Evolutionary conservation across 2,888 invertebrate species (phyloP), one percentile per base, ranked within the genome.

Genomic region (Oscheius sp.): DNA sequence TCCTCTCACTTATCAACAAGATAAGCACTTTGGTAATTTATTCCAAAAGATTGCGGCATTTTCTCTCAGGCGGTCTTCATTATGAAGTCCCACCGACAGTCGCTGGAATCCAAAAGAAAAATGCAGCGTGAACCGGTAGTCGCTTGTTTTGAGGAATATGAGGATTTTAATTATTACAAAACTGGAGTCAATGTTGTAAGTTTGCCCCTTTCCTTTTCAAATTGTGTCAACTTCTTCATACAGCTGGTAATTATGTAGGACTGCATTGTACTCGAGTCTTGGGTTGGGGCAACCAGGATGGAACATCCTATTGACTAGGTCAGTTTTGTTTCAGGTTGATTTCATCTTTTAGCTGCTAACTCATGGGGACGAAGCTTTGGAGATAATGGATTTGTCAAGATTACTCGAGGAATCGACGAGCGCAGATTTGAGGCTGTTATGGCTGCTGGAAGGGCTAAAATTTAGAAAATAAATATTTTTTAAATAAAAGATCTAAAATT

Each of bases 281-380:
- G 53, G 94, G 95, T 20, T 95, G 93, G 93, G 94, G 94, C 48
- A 65, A 65, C 12, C 79, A 81, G 42, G 90, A 91, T 57, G 50
- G 50, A 52, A 52, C 50, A 29, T 31, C 50, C 50, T 52, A 52
- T 10, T 52, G 50, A 31, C 50, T 90, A 90, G 91, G 93, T n/a
- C n/a, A n/a, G n/a, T n/a, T n/a, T n/a, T n/a, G n/a, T n/a, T n/a
- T n/a, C n/a, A n/a, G n/a, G n/a, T n/a, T n/a, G n/a, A n/a, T n/a
- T n/a, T n/a, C n/a, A n/a, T n/a, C n/a, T n/a, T n/a, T n/a, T n/a
- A n/a, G n/a, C n/a, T 79, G 93, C 93, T 61, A 95, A 95, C 89
- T 94, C 93, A 0, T 95, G 94, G 94, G 94, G 94, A 88, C 89
- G 90, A 0, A 94, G 94, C 87, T 95, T 95, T 94, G 95, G 95